Evolutionary conservation across 1,140 invertebrate genomes (phyloP), one percentile per base, ranked within the genome.

Genomic region (Calliphora vicina): DNA sequence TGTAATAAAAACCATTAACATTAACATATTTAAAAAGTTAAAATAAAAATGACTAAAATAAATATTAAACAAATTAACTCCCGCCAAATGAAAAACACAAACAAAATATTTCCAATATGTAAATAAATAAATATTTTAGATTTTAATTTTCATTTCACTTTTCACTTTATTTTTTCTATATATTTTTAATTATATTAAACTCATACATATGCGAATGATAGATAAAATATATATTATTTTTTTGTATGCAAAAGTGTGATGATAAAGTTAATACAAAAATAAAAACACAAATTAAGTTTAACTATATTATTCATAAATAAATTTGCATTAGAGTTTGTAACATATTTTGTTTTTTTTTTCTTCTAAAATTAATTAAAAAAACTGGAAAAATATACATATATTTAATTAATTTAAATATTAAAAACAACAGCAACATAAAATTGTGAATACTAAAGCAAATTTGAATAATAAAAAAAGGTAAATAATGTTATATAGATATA

Each of bases 401-500:
- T 17, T 61, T 61, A 17, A 61, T 57, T 17, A 17, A 61, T 6
- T 61, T 17, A 61, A 61, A 61, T n/a, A n/a, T n/a, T 17, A 57
- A 57, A 15, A 57, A 50, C 57, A 61, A 67, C 5, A 23, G 23
- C 5, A 57, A 57, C 15, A 1, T 10, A 67, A 20, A 23, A 67
- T 29, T 29, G 27, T 25, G 25, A 76, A 17, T n/a, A n/a, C 4
- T 9, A 43, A n/a, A 73, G 1, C 20, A 73, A 73, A 73, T 10
- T n/a, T 29, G 29, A 76, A 76, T 35, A 76, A 35, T 29, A 76
- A 20, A 2, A 35, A 76, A 76, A 27, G 35, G 35, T 27, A 74
- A 76, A 76, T 23, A 67, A 67, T 67, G 61, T 67, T 67, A 67
- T 23, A 67, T 67, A 67, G 61, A 35, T 76, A 76, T 76, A 76